Conservation (phyloP, 2,888 invertebrate genomes). For the Rhogogaster chlorosoma region DNA sequence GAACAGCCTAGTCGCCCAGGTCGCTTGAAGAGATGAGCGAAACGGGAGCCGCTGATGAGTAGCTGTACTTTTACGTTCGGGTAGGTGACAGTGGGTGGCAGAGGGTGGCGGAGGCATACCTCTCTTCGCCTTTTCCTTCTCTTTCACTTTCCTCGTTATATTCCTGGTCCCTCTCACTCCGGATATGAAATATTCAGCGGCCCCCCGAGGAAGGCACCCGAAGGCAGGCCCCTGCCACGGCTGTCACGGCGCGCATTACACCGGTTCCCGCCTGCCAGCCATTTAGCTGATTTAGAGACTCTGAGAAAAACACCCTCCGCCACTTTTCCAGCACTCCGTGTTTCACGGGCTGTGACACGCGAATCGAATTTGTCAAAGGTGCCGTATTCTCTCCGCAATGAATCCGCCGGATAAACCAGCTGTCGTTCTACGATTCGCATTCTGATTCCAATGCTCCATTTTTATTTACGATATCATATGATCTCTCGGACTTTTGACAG, state of each 20-base stretch:
- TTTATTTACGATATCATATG: not conserved
- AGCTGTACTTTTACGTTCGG: slow-evolving; percentile 28
- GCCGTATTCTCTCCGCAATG: slow-evolving; percentile 60
- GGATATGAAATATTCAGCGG: slow-evolving; percentile 65
- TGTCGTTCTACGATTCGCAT: slow-evolving; percentile 9
- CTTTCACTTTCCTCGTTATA: not conserved
- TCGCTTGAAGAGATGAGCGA: slow-evolving; percentile 35
- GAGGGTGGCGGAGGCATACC: too few species aligned
- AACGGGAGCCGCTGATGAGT: slow-evolving; percentile 31
- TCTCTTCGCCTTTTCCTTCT: not conserved
- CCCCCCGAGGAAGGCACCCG: slow-evolving; percentile 59
- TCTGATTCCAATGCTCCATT: not conserved
- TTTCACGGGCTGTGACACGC: slow-evolving; percentile 71
- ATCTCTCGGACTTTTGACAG: not conserved
- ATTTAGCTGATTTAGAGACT: slow-evolving; percentile 70
- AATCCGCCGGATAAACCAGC: slow-evolving; percentile 54
- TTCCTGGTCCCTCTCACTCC: slow-evolving; percentile 7
- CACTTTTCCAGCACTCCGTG: slow-evolving; percentile 69
- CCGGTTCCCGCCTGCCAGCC: slow-evolving; percentile 65
- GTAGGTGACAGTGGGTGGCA: slow-evolving; percentile 42
- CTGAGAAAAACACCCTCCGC: slow-evolving; percentile 58
- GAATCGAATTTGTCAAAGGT: slow-evolving; percentile 75
- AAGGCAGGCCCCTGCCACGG: slow-evolving; percentile 60
- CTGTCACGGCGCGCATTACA: slow-evolving; percentile 68
- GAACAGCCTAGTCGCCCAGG: slow-evolving; percentile 15